Base-by-base conservation (phyloP, 2,113 vertebrate genomes). In the Terrapene triunguis region DNA sequence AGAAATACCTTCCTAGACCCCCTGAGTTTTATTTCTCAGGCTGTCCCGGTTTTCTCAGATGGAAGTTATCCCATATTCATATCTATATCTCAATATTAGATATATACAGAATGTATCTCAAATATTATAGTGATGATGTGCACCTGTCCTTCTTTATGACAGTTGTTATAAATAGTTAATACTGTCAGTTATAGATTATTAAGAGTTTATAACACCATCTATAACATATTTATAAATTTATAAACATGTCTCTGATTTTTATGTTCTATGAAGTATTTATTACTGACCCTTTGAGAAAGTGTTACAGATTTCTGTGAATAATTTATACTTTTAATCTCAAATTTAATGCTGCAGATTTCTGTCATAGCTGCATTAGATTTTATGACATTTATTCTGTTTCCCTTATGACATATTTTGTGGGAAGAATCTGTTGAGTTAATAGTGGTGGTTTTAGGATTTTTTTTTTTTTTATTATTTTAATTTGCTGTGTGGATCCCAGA, bases 191-290 rank as follows among this genome's bases (percentile, higher is more conserved):
- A 10, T 47, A 57, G 57, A 91, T 89, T 94, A 82, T 87, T 90
- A 74, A 84, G 62, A 89, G 44, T 78, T 89, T 93, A 38, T 81
- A 92, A 14, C 35, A 74, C n/a, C 38, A 93, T 89, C 76, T 42
- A 79, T 88, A 93, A 65, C 16, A 54, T 62, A 76, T 54, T 94
- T 85, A 94, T 48, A 91, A 85, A 89, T 93, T 85, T 85, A 93
- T 89, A 86, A 89, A 59, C 83, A 82, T 86, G 82, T 84, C 82
- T 88, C 55, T 82, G 78, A 65, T 59, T 80, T 94, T 94, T 91
- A 85, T 85, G 65, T 85, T 89, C 44, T 81, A 80, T 88, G 72
- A 93, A 91, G 74, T 88, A 94, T 88, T 94, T 91, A 94, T 85
- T 85, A 78, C 81, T 94, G 85, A 94, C 86, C 86, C 89, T 78